These are phyloP conservation scores for Adineta ricciae DNA, from an alignment of 2,888 invertebrate genomes.

Conservation along the genomic window DNA sequence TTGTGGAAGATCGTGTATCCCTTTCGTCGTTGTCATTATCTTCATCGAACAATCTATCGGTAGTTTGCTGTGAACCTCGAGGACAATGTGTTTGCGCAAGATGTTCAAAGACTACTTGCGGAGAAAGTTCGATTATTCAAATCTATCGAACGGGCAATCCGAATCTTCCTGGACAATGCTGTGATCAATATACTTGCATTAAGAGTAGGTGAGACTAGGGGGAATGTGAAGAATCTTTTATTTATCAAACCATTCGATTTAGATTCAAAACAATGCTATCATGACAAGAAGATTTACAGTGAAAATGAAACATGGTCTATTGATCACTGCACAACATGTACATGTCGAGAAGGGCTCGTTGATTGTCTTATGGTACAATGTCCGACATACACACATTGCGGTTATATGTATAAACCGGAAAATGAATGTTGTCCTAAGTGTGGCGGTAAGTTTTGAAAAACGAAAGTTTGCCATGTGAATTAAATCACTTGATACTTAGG, in stretches of 20 bases:
- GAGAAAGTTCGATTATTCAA: conserved; percentile 16
- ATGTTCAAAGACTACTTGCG: conserved; percentile 3
- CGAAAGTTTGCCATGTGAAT: not conserved
- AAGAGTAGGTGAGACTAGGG: not conserved
- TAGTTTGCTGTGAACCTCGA: not conserved
- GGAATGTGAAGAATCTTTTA: not conserved
- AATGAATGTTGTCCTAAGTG: conserved; percentile 14
- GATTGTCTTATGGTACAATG: not conserved
- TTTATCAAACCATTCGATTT: not conserved
- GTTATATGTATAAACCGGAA: conserved; percentile 16
- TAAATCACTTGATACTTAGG: not conserved
- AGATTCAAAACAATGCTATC: conserved; percentile 2
- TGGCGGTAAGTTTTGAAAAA: not conserved
- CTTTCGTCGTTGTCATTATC: not conserved
- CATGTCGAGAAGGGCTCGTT: not conserved
- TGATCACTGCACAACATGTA: conserved; percentile 10
- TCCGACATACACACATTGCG: conserved; percentile 2
- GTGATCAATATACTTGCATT: not conserved
- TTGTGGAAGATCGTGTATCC: not conserved
- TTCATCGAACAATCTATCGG: not conserved
- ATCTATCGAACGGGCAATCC: not conserved
- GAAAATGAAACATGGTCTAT: conserved; percentile 19
- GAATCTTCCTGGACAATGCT: not conserved
- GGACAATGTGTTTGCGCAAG: not conserved
- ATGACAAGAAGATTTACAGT: not conserved